A percentile compares a stretch with the other conserved stretches of the same genome.
Conservation (phyloP, 1,140 invertebrate species). For the Caenorhabditis remanei region DNA sequence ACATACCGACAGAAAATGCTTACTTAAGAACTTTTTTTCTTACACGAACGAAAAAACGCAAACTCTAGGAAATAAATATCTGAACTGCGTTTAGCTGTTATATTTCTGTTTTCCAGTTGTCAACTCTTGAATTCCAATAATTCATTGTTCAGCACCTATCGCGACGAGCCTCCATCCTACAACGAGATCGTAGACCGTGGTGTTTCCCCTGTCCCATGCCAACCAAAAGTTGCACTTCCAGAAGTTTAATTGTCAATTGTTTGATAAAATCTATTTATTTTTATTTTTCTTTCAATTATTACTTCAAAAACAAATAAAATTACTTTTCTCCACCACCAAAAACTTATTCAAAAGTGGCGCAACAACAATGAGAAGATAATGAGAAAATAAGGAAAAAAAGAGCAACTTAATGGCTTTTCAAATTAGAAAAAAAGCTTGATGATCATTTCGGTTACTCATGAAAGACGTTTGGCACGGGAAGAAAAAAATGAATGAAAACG, state of each 20-base stretch:
- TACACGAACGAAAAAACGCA: too few species aligned
- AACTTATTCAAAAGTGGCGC: constrained; percentile 30
- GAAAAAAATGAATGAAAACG: neutral
- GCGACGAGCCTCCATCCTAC: constrained; percentile 45
- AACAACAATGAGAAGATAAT: constrained; percentile 24
- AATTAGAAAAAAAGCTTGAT: neutral
- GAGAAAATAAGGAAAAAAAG: neutral
- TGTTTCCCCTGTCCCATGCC: constrained; percentile 8
- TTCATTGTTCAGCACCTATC: constrained; percentile 1
- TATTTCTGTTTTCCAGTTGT: too few species aligned
- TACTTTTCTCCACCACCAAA: constrained; percentile 47
- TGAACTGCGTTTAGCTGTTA: too few species aligned
- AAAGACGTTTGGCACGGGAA: constrained; percentile 54
- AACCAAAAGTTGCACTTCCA: constrained; percentile 28
- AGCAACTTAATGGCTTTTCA: constrained; percentile 46
- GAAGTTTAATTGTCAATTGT: neutral
- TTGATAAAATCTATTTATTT: constrained; percentile 17
- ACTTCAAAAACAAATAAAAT: neutral
- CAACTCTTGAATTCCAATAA: too few species aligned
- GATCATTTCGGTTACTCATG: constrained; percentile 53
- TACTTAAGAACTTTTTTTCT: too few species aligned
- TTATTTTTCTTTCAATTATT: neutral
- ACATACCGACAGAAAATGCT: too few species aligned
- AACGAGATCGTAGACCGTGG: constrained; percentile 29
- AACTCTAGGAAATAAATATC: too few species aligned